Conservation (phyloP, 2,888 invertebrate genomes). For the Aspidiotus rigidus region DNA sequence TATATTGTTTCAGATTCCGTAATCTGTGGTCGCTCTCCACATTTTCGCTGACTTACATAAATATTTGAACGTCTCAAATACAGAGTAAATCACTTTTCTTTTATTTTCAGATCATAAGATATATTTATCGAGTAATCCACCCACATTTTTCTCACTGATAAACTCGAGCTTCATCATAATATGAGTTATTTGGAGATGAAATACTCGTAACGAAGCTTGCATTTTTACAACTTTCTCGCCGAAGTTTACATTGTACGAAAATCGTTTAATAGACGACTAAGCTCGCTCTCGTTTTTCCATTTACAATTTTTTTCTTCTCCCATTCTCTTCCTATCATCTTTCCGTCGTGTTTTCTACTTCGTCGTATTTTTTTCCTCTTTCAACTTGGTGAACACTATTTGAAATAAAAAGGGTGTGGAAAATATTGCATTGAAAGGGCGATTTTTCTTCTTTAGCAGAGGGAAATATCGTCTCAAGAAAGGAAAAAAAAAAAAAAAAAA, state of each 20-base stretch:
- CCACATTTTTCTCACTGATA: too few species aligned
- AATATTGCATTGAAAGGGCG: constrained; percentile 32
- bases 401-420: constrained; percentile 30
- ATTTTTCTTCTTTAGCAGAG: constrained; percentile 25
- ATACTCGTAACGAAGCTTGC: too few species aligned
- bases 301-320: constrained; percentile 9
- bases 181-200: too few species aligned
- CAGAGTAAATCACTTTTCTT: too few species aligned
- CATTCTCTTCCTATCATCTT: not conserved
- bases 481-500: constrained; percentile 22
- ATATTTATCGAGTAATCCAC: too few species aligned
- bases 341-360: not conserved
- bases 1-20: too few species aligned
- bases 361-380: constrained; percentile 3
- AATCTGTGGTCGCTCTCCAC: too few species aligned
- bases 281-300: constrained; percentile 14
- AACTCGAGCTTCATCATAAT: too few species aligned
- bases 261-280: constrained; percentile 29
- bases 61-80: too few species aligned
- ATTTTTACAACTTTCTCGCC: not conserved
- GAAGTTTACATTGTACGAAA: constrained; percentile 25
- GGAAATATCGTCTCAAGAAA: constrained; percentile 31
- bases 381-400: constrained; percentile 4
- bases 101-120: too few species aligned
- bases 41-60: too few species aligned